Evolutionary conservation across 2,888 invertebrate species (phyloP), one percentile per base, ranked within the genome.

Genomic region (Epiblema foenella): DNA sequence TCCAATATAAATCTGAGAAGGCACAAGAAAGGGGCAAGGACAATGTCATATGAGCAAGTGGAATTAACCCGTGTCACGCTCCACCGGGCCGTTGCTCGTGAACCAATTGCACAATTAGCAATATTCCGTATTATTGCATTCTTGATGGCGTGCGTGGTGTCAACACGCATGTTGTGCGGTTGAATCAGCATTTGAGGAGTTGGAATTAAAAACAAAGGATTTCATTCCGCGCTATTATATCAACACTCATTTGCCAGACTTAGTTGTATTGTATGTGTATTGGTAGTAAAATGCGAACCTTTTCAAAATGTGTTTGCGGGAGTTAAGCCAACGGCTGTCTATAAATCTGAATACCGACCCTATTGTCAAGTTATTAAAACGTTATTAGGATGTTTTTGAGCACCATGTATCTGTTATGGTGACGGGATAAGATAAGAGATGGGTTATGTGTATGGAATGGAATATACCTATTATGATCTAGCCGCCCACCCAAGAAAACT

Each of bases 41-140:
- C 66, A 56, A 71, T 62, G 67, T 67, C 66, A 60, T 57, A 29
- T 29, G 39, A 71, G 37, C 62, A 66, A 66, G 49, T 66, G 20
- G 71, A 67, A 56, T 66, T 71, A 71, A 67, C 71, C 71, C 71
- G 57, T 39, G 49, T 66, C 70, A 60, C 59, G 70, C 65, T 56
- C 59, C 29, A 29, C 29, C 18, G 57, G 17, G 54, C 57, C 59
- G 64, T 20, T 42, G 58, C 59, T 49, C 46, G 49, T 57, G 62
- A 66, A 46, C 49, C 33, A 64, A 70, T 67, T 71, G 66, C 71
- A 56, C 60, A 71, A 71, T 71, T 67, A 67, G 62, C 62, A 67
- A 57, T 65, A 71, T 71, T 67, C 54, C 59, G 65, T 60, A 46
- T 66, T 66, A 70, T 70, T 66, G 17, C 70, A 56, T 54, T 70